phyloP scores from a whole-genome alignment of 2,797 vertebrate genomes.

The Babyrousa celebensis region DNA sequence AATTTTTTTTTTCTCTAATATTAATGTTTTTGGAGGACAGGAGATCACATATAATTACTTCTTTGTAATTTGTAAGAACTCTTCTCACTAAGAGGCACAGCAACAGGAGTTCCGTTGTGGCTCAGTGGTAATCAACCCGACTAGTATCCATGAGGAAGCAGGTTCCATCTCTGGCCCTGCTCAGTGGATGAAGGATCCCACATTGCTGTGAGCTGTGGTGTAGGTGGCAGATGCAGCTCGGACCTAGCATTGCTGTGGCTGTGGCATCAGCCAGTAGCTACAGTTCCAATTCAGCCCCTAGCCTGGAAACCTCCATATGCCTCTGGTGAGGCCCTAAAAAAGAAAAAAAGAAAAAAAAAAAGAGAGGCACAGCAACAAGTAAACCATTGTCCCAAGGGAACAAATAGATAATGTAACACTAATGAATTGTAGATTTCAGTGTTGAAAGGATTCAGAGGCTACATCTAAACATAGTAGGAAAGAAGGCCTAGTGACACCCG shows the following conservation, averaged over 20 bases:
- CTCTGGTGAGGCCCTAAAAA: too few species aligned
- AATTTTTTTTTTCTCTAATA: neutral
- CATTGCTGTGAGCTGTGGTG: too few species aligned
- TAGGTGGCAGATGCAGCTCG: too few species aligned
- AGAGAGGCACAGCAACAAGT: neutral
- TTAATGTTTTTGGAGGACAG: constrained; percentile 1
- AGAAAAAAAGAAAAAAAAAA: neutral
- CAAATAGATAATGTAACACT: neutral
- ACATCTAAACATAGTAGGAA: neutral
- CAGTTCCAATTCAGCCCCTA: too few species aligned
- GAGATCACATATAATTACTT: neutral
- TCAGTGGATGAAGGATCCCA: too few species aligned
- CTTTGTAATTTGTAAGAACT: constrained; percentile 13
- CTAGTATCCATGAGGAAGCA: too few species aligned
- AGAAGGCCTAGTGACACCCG: neutral
- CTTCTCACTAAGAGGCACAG: neutral
- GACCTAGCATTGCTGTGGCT: too few species aligned
- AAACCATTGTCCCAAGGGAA: neutral
- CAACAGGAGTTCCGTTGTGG: neutral
- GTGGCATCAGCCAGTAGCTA: too few species aligned
- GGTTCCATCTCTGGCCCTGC: too few species aligned
- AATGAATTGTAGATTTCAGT: constrained; percentile 29
- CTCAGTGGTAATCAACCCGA: too few species aligned
- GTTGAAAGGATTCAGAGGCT: neutral
- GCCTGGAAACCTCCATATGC: too few species aligned